Percentiles rank a stretch among this genome's conserved stretches.
Evolutionary conservation across 2,797 vertebrate genomes (phyloP).

Genomic region (Micrastur ruficollis): DNA sequence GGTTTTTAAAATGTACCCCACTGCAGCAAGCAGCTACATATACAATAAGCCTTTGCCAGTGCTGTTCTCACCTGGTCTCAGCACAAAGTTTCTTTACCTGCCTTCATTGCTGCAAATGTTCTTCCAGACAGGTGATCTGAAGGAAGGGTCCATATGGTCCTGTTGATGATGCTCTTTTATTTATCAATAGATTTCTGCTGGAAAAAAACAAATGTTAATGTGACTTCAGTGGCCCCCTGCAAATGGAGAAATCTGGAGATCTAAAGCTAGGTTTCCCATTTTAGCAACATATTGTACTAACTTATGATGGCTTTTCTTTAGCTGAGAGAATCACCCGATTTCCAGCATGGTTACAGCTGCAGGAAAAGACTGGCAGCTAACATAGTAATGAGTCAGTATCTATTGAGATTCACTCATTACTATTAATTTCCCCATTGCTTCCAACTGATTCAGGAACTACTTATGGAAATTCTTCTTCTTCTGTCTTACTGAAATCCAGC

Average conservation of each 20-base stretch:
- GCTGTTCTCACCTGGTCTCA: neutral
- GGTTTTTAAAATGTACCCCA: neutral
- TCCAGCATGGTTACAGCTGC: slow-evolving; percentile 36
- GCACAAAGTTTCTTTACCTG: neutral
- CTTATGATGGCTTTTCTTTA: slow-evolving; percentile 7
- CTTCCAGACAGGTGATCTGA: neutral
- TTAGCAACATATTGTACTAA: neutral
- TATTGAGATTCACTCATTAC: slow-evolving; percentile 66
- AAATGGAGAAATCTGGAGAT: neutral
- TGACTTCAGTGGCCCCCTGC: neutral
- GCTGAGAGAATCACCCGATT: slow-evolving; percentile 12
- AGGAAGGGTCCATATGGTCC: neutral
- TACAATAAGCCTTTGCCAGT: neutral
- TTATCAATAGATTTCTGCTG: neutral
- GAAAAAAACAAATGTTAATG: neutral
- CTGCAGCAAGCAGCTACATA: neutral
- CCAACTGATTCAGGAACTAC: slow-evolving; percentile 59
- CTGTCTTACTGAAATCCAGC: slow-evolving; percentile 55
- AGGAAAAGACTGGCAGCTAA: slow-evolving; percentile 43
- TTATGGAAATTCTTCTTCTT: slow-evolving; percentile 71
- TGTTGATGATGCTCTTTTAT: neutral
- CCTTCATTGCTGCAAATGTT: neutral
- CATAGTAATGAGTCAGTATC: slow-evolving; percentile 41
- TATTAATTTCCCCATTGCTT: slow-evolving; percentile 58
- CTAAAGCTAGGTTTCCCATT: neutral